phyloP scores from a whole-genome alignment of 2,113 vertebrate species.

The Apaloderma vittatum region DNA sequence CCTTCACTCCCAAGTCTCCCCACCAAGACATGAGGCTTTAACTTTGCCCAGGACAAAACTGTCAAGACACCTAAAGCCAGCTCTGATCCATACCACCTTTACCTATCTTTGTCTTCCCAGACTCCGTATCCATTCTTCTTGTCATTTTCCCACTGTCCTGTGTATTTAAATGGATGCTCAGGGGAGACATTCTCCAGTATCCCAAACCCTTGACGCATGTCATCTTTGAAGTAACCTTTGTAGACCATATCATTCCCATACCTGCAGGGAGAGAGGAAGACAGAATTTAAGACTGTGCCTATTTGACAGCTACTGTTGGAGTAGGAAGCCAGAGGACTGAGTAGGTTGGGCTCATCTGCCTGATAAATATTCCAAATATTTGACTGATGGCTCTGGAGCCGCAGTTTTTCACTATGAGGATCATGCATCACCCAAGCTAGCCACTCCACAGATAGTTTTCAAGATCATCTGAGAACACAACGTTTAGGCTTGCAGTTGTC shows the following conservation, averaged over 20 bases:
- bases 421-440: accelerated
- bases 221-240: constrained; percentile 79
- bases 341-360: neutral
- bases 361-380: neutral
- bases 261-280: constrained; percentile 39
- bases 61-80: neutral
- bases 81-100: neutral
- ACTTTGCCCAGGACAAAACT: too few species aligned
- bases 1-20: neutral
- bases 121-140: constrained; percentile 79
- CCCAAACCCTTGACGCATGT: constrained; percentile 79
- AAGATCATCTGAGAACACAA: neutral
- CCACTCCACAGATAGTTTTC: neutral
- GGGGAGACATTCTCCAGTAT: constrained; percentile 59
- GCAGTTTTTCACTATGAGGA: neutral
- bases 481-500: neutral
- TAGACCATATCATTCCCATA: constrained; percentile 75
- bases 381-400: neutral
- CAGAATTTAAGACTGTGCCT: neutral
- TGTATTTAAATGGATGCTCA: constrained; percentile 71
- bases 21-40: neutral
- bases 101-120: constrained; percentile 79
- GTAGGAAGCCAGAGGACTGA: accelerated
- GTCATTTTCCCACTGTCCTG: constrained; percentile 80
- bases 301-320: accelerated